Base-by-base conservation (phyloP, 2,113 vertebrate species). In the Chlorodrepanis virens region DNA sequence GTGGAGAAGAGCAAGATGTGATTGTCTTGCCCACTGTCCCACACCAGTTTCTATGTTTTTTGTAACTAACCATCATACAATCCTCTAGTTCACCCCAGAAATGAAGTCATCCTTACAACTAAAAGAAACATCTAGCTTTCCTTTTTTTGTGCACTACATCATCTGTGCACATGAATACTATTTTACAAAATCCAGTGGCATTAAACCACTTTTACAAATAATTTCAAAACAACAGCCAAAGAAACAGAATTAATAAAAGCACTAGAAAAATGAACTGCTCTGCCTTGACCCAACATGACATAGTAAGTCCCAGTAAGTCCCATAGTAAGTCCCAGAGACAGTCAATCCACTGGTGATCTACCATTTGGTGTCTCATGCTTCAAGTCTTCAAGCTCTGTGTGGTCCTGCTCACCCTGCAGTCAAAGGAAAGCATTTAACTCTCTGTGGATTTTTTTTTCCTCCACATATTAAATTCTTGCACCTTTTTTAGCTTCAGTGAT, bases 171-270 rank as follows among this genome's bases (percentile, higher is more conserved):
- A 22, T 71, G 40, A 94, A 61, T 22, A 61, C 9, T 61, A 27
- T 94, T 96, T 90, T 93, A 75, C 79, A 88, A 76, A 87, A 78
- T 93, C 40, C 68, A 77, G 29, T 19, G 14, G 45, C 52, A 87
- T 78, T 56, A 37, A 81, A 96, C 11, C 42, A 35, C 12, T 90
- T 89, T 86, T 89, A 44, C 81, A 80, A n/a, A n/a, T 29, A 75
- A 50, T 82, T 92, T 93, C 67, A 67, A 85, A 96, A 83, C 47
- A 78, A 85, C 67, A 71, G 67, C 40, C 60, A 94, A 83, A n/a
- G 53, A 83, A 90, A 67, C 33, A 84, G 8, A 82, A 70, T 45
- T 3, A 79, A 63, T 60, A 71, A 76, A 68, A 54, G 35, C n/a
- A 40, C 37, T 76, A 35, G 47, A 56, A 89, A 92, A 93, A 76